Conservation (phyloP, 2,888 invertebrate genomes). For the Lacanobia oleracea region DNA sequence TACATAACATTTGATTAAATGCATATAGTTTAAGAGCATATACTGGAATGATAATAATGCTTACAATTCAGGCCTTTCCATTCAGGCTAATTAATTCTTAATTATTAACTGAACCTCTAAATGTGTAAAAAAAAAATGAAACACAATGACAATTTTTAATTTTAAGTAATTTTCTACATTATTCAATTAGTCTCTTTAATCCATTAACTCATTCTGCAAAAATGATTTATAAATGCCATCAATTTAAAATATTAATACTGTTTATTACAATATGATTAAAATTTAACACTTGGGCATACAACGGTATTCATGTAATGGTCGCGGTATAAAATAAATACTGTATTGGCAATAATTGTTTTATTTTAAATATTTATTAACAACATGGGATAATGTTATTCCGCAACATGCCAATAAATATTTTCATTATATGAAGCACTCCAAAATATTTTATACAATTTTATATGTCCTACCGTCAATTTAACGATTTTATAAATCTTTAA, state of each 20-base stretch:
- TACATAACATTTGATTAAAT: background rate
- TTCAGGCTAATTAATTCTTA: background rate
- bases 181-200: background rate
- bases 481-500: slow-evolving; percentile 60
- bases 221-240: background rate
- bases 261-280: slow-evolving; percentile 2
- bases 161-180: background rate
- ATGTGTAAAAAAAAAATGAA: background rate
- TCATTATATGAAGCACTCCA: slow-evolving; percentile 1
- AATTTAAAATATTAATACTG: background rate
- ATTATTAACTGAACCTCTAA: background rate
- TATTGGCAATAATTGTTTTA: slow-evolving; percentile 1
- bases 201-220: background rate
- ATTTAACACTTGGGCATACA: background rate
- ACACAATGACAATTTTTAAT: background rate
- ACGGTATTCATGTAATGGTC: background rate
- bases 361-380: slow-evolving; percentile 19
- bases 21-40: too few relatives aligned
- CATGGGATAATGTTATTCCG: background rate
- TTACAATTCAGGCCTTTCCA: background rate
- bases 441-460: slow-evolving; percentile 39
- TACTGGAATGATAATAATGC: background rate
- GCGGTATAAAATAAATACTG: slow-evolving; percentile 13
- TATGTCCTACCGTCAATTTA: slow-evolving; percentile 44
- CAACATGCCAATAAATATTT: slow-evolving; percentile 7